Evolutionary conservation across 1,140 invertebrate species (phyloP).

Genomic region (Drosophila simulans): DNA sequence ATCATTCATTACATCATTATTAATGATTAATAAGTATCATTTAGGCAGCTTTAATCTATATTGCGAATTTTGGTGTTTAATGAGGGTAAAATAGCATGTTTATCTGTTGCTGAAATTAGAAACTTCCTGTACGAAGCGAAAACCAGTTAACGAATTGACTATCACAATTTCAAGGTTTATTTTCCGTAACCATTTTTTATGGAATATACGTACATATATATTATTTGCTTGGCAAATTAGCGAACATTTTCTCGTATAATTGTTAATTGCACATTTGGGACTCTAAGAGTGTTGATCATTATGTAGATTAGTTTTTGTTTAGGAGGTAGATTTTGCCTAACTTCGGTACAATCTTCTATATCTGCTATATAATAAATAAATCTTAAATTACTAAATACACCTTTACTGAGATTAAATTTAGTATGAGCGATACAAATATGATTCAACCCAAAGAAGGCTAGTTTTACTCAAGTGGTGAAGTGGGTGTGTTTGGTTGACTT

Average conservation of each 20-base stretch:
- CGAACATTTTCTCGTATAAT: not conserved
- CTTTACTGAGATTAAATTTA: too few relatives aligned
- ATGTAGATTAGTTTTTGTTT: too few relatives aligned
- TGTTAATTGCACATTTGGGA: too few relatives aligned
- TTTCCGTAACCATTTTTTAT: not conserved
- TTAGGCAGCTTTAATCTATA: not conserved
- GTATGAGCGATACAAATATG: not conserved
- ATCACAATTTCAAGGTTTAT: not conserved
- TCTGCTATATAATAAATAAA: too few relatives aligned
- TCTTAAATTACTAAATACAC: too few relatives aligned
- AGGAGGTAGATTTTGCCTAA: too few relatives aligned
- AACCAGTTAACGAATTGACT: not conserved
- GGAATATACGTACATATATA: not conserved
- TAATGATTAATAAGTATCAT: not conserved
- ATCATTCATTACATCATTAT: not conserved
- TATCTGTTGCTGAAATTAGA: not conserved
- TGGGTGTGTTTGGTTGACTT: not conserved
- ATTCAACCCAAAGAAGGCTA: not conserved
- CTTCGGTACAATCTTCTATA: too few relatives aligned
- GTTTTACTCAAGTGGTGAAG: not conserved
- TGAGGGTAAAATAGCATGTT: not conserved
- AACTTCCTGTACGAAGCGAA: not conserved
- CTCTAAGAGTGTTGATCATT: too few relatives aligned
- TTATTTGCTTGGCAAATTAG: not conserved
- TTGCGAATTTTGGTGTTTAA: not conserved